Evolutionary conservation across 2,888 invertebrate genomes (phyloP).

Genomic region (Gonocerus acuteangulatus): DNA sequence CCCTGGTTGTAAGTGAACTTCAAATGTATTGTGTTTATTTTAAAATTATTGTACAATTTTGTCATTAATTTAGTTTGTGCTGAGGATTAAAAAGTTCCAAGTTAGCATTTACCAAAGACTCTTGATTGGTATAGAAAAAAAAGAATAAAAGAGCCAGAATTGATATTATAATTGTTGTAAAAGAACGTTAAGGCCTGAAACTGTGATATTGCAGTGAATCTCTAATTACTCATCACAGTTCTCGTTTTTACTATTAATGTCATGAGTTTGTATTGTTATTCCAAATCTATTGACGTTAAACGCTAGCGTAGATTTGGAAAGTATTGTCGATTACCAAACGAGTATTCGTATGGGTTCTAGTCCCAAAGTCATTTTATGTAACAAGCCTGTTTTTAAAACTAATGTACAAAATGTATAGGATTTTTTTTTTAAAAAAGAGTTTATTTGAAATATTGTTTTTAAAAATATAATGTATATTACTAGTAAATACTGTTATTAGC

Average conservation of each 20-base stretch:
- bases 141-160: not conserved
- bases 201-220: constrained; percentile 14
- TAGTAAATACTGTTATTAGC: constrained; percentile 8
- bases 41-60: too few species aligned
- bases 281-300: not conserved
- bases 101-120: constrained; percentile 2
- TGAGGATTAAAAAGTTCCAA: too few species aligned
- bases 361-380: constrained; percentile 11
- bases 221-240: constrained; percentile 19
- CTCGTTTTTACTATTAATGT: not conserved
- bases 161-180: constrained; percentile 11
- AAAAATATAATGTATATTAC: constrained; percentile 13
- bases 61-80: too few species aligned
- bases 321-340: not conserved
- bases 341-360: constrained; percentile 24
- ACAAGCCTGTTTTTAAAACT: constrained; percentile 14
- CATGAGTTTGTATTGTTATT: not conserved
- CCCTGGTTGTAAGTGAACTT: too few species aligned
- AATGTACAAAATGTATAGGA: constrained; percentile 20
- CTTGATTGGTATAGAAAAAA: not conserved
- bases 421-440: constrained; percentile 7
- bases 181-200: constrained; percentile 1
- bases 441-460: constrained; percentile 7
- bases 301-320: not conserved
- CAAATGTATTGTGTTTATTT: too few species aligned